Evolutionary conservation across 2,888 invertebrate species (phyloP).

Genomic region (Cheiracanthium punctorium): DNA sequence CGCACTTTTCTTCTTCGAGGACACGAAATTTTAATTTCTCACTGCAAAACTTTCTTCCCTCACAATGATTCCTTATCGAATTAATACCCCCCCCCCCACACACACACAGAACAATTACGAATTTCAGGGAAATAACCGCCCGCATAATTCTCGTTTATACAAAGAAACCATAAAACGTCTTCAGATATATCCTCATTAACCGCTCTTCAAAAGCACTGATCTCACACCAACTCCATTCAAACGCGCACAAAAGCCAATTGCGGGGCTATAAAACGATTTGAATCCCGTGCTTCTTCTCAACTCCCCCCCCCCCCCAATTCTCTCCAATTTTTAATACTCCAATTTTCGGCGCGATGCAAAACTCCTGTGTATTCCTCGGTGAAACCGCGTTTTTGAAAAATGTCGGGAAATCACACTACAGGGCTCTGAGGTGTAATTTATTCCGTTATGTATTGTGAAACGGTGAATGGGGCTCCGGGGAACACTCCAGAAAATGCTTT

Average conservation of each 20-base stretch:
- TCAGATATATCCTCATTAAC: background rate
- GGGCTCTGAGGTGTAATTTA: constrained; percentile 65
- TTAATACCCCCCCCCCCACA: background rate
- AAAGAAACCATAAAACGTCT: constrained; percentile 4
- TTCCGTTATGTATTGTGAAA: constrained; percentile 51
- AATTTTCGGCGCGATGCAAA: constrained; percentile 28
- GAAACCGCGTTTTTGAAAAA: constrained; percentile 32
- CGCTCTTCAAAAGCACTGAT: background rate
- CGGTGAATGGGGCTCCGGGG: constrained; percentile 39
- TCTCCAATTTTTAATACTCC: constrained; percentile 33
- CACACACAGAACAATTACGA: background rate
- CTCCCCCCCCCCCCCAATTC: background rate
- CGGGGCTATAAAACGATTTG: constrained; percentile 7
- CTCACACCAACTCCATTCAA: background rate
- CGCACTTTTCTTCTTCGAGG: too few relatives aligned
- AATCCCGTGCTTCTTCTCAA: background rate
- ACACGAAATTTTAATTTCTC: too few relatives aligned
- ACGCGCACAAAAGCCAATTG: background rate
- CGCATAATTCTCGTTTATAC: background rate
- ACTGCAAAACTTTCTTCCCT: background rate
- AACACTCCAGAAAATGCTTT: constrained; percentile 24
- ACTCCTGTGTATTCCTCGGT: background rate
- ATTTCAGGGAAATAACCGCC: background rate
- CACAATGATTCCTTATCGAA: background rate
- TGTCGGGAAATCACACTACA: constrained; percentile 35